Base-by-base conservation (phyloP, 2,888 invertebrate species). In the Phengaris arion region DNA sequence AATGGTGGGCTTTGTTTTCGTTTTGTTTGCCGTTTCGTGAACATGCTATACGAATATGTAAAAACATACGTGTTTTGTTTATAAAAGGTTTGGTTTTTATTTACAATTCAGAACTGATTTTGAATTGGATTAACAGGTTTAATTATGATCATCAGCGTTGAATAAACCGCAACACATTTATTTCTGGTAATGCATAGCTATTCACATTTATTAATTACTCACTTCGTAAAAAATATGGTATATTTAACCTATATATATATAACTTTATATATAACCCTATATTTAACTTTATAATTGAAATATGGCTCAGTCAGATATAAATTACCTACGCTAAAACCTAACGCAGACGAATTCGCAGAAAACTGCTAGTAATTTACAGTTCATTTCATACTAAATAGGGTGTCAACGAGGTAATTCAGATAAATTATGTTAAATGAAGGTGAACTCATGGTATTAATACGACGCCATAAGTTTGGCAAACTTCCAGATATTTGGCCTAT, bases 401-500 rank as follows among this genome's bases (percentile, higher is more conserved):
- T 70, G 51, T 70, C 70, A 46, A 51, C 48, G 15, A 70, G 70
- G 15, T 70, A 70, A 22, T 70, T 51, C 48, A 48, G 48, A 70
- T 69, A 46, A 69, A 69, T 46, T 46, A 69, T 46, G 48, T 69
- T 22, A 10, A 51, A 69, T 69, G 64, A 64, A 64, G 64, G 64
- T 64, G 64, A 64, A 35, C 64, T 64, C 64, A 45, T 45, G 45
- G 35, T 64, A 64, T 64, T 64, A 64, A 64, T 12, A 15, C 64
- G 52, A 52, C 6, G 64, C 35, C 64, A 59, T 64, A 64, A 64
- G 64, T 64, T 64, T 64, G 64, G 64, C 64, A 64, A 64, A 35
- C 64, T 64, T 45, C 64, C 64, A 64, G 35, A 35, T 64, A 64
- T 64, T 64, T 64, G 64, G 64, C 64, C 64, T 64, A 64, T 64